Base-by-base conservation (phyloP, 35 echinoderm and acorn worm genomes). In the Stichopus chloronotus region DNA sequence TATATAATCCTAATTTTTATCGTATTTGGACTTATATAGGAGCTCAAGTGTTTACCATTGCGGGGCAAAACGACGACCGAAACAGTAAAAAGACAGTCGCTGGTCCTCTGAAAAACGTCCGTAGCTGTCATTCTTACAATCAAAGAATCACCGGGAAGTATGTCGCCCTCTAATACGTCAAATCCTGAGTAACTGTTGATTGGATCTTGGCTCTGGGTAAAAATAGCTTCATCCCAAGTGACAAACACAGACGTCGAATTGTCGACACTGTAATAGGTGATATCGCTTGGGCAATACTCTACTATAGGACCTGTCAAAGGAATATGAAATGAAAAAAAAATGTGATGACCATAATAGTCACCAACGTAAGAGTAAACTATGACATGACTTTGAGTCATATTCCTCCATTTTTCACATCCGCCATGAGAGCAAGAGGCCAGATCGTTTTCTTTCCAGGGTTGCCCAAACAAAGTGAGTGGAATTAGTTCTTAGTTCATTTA, bases 211-310 rank as follows among this genome's bases (percentile, higher is more conserved):
- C 69, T 21, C 22, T n/a, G 19, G 22, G 6, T 74, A 20, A 74
- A 74, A 20, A 7, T 74, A 74, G 69, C 69, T 7, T 16, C 17
- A 74, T 74, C 69, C 69, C 69, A 74, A 4, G 69, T 74, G 69
- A 74, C 69, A 4, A 74, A 22, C 22, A 74, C 17, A 20, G 69
- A 20, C 6, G 19, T 74, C 14, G 69, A 74, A 14, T 21, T 6
- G 22, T 74, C 69, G n/a, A n/a, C 69, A 20, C 17, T 74, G 69
- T 74, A 74, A 74, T 74, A 74, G 69, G 69, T 74, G 19, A 74
- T 74, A 74, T 74, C 69, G 69, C 69, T 74, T 6, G 69, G 69
- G 6, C 69, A 74, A 20, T 74, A 74, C 6, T 74, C 69, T 74
- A 74, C 69, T n/a, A 74, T 21, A 74, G 69, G 69, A 74, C 69